These are phyloP conservation scores for Drosophila paulistorum DNA, from an alignment of 1,140 invertebrate genomes.

Conservation along the genomic window DNA sequence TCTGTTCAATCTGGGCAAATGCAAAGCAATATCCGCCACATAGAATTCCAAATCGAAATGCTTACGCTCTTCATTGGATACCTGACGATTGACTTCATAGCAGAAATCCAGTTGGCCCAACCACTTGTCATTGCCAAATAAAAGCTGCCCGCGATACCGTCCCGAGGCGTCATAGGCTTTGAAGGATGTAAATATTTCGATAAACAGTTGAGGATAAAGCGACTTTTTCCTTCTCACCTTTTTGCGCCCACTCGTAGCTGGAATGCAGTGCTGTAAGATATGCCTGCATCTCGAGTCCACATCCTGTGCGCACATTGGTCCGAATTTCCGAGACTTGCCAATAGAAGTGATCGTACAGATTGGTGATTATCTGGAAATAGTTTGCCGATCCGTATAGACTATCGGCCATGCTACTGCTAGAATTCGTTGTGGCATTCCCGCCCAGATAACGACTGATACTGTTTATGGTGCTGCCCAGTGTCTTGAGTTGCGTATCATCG, in stretches of 20 bases:
- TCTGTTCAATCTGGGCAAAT: slow-evolving; percentile 55
- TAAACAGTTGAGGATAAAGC: too few species aligned
- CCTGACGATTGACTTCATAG: slow-evolving; percentile 72
- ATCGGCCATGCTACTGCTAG: slow-evolving; percentile 56
- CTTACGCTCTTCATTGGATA: slow-evolving; percentile 59
- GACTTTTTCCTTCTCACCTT: slow-evolving; percentile 55
- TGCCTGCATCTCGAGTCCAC: slow-evolving; percentile 75
- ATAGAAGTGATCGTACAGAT: slow-evolving; percentile 80
- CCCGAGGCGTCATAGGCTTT: slow-evolving; percentile 91
- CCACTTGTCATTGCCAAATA: slow-evolving; percentile 93
- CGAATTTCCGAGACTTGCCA: slow-evolving; percentile 77
- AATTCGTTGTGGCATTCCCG: slow-evolving; percentile 29
- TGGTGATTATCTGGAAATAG: slow-evolving; percentile 77
- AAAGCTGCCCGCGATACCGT: slow-evolving; percentile 90
- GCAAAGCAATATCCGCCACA: slow-evolving; percentile 64
- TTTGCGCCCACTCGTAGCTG: slow-evolving; percentile 76
- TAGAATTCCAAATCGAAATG: slow-evolving; percentile 76
- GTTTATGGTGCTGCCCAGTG: slow-evolving; percentile 65
- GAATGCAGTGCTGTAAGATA: slow-evolving; percentile 75
- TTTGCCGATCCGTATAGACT: slow-evolving; percentile 67
- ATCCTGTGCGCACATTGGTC: slow-evolving; percentile 66
- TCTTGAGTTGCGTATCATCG: slow-evolving; percentile 68
- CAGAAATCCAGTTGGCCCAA: slow-evolving; percentile 86
- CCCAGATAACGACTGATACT: slow-evolving; percentile 68
- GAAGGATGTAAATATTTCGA: neutral